A percentile compares a stretch with the other conserved stretches of the same genome.
phyloP scores from a whole-genome alignment of 2,888 invertebrate species.

The Apotomis turbidana region DNA sequence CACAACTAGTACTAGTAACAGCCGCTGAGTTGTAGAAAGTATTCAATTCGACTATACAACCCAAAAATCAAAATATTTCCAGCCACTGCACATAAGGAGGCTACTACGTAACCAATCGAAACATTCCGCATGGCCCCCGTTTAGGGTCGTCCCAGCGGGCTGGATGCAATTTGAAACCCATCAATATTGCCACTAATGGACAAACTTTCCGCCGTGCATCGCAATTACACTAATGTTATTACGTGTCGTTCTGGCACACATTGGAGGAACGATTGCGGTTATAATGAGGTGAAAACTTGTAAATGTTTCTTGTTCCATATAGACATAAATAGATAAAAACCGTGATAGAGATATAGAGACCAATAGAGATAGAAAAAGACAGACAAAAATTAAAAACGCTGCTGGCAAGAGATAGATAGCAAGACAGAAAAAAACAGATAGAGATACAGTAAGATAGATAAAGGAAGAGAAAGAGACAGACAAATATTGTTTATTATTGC shows the following conservation, averaged over 20 bases:
- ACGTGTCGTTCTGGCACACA: slow-evolving; percentile 63
- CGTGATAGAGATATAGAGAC: no score
- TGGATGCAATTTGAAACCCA: slow-evolving; percentile 79
- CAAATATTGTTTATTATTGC: background rate
- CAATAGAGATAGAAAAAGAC: no score
- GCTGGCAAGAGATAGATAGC: no score
- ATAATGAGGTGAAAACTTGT: no score
- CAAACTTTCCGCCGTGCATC: slow-evolving; percentile 75
- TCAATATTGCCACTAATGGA: slow-evolving; percentile 77
- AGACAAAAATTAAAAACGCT: no score
- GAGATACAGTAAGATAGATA: no score
- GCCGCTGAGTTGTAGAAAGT: background rate
- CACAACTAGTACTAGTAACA: no score
- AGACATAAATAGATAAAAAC: no score
- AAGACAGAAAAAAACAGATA: no score
- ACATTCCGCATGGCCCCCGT: slow-evolving; percentile 44
- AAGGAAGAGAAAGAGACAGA: no score
- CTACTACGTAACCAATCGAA: slow-evolving; percentile 9
- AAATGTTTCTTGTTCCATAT: no score
- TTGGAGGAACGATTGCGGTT: slow-evolving; percentile 31
- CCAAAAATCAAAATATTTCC: background rate
- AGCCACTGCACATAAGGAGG: background rate
- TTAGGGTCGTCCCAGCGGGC: slow-evolving; percentile 65
- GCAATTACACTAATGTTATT: slow-evolving; percentile 79
- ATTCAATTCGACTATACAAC: background rate